Evolutionary conservation across 1,140 invertebrate species (phyloP), one percentile per base, ranked within the genome.

Genomic region (Anoplophora glabripennis): DNA sequence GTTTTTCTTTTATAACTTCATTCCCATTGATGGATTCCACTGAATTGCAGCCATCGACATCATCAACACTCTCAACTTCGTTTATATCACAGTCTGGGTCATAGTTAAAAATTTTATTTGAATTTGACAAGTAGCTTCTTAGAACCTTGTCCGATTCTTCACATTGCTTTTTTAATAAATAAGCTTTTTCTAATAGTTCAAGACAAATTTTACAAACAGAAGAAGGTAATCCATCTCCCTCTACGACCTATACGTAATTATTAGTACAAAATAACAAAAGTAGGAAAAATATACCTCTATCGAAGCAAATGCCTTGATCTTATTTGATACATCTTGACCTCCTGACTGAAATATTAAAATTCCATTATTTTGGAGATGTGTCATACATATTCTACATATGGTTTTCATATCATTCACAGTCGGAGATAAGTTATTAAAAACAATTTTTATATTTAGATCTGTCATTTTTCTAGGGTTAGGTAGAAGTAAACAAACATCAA

Each of bases 311-410:
- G 49, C 33, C 49, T 40, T 52, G 7, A 52, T 52, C 36, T 52
- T 52, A n/a, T n/a, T 52, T 5, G 49, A 33, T 7, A 52, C 28
- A 17, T 12, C 33, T 18, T 18, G 3, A 12, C 36, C 17, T 35
- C 36, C 49, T n/a, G 49, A 5, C 36, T 52, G n/a, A 37, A 52
- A 52, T 4, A 52, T 37, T 12, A 35, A 52, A 18, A 52, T 37
- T 18, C 17, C 33, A 35, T 52, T 36, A 17, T 34, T 52, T 7
- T 52, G 10, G n/a, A 52, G 28, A 35, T 35, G n/a, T 18, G n/a
- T 52, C 49, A 52, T 52, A 17, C 49, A 52, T 35, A 52, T 52
- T 37, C 49, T 34, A 34, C 49, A 52, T n/a, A 57, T 55, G 48
- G 4, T 17, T 11, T 46, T 46, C 44, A 46, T 46, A 7, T 15